Conservation (phyloP, 2,888 invertebrate species). For the Temnothorax unifasciatus region DNA sequence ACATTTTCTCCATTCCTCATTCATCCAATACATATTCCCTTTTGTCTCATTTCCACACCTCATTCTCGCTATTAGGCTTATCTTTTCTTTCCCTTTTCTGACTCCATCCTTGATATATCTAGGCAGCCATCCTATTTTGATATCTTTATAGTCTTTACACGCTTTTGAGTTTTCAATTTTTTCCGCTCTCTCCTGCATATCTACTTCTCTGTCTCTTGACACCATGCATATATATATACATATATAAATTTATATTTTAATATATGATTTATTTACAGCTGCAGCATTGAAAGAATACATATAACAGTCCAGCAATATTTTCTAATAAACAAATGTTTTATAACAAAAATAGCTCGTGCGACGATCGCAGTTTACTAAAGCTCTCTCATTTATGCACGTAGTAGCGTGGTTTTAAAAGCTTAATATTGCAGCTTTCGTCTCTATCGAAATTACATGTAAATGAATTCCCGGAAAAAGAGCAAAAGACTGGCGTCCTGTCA, state of each 20-base stretch:
- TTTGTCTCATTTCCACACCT: no score
- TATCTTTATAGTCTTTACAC: no score
- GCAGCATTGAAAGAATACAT: background rate
- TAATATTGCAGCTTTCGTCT: slow-evolving; percentile 45
- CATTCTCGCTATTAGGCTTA: no score
- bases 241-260: background rate
- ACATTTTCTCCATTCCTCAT: no score
- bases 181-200: no score
- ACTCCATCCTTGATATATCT: no score
- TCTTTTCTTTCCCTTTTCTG: no score
- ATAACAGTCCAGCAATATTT: background rate
- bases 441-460: slow-evolving; percentile 50
- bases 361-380: slow-evolving; percentile 8
- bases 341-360: background rate
- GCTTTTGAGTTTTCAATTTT: no score
- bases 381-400: slow-evolving; percentile 18
- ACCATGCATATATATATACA: no score
- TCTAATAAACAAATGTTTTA: slow-evolving; percentile 41
- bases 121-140: no score
- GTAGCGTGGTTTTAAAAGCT: slow-evolving; percentile 35
- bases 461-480: slow-evolving; percentile 43
- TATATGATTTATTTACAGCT: background rate
- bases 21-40: no score
- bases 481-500: slow-evolving; percentile 33
- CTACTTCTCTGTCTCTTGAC: no score